Base-by-base conservation (phyloP, 1,140 invertebrate genomes). In the Palaemon carinicauda region DNA sequence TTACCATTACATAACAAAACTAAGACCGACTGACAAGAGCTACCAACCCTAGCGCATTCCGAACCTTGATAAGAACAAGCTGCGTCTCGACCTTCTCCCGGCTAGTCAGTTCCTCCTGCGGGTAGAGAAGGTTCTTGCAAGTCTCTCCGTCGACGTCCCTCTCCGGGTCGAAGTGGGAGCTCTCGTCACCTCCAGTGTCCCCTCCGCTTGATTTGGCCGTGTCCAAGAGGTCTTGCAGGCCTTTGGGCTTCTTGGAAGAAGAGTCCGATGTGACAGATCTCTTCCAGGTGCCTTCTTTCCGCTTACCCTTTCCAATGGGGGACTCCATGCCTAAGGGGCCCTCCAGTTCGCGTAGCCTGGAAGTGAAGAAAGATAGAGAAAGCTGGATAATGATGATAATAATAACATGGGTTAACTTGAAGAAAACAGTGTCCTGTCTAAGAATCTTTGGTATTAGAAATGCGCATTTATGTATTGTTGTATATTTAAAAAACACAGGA, bases 121-220 rank as follows among this genome's bases (percentile, higher is more conserved):
- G 84, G 50, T 86, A 86, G 3, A 86, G 74, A 10, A 86, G 84
- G 14, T 80, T n/a, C n/a, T 75, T 27, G 51, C 73, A 86, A 9
- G 74, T 69, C 4, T n/a, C 60, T 27, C 73, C 84, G 27, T 51
- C 33, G 5, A 86, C 29, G 7, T 56, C 24, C 3, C 29, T 56
- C 24, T 71, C 56, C n/a, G 33, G 19, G 33, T 80, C 41, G n/a
- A 71, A 75, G n/a, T 33, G 52, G 1, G 71, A 77, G 29, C 50
- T 50, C 1, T 27, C 56, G 4, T 19, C 74, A 7, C 17, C 65
- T 14, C 29, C 65, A 5, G 41, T 41, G 41, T 41, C 41, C 5
- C 41, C 12, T 12, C 41, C 41, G 41, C 41, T 41, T 12, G 41
- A 41, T 41, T 41, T 41, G 41, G 41, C 41, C 41, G 41, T 41